Conservation (phyloP, 2,888 invertebrate species). For the Ormyrus labotus region DNA sequence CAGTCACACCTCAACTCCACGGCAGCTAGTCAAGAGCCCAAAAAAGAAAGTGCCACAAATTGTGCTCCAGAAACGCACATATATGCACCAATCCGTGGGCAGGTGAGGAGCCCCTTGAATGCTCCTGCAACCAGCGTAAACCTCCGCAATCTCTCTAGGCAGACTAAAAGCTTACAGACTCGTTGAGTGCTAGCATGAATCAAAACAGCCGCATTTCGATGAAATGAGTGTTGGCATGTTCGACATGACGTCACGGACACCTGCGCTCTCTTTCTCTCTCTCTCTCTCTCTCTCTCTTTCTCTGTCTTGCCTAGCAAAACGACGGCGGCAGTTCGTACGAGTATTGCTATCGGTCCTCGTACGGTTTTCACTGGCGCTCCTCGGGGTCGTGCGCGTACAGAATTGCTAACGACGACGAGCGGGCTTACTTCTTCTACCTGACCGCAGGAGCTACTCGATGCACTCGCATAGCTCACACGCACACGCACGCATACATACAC, state of each 20-base stretch:
- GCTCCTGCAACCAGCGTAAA: too few species aligned
- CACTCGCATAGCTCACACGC: not conserved
- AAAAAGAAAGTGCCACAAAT: too few species aligned
- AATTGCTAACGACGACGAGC: not conserved
- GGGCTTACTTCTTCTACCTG: too few species aligned
- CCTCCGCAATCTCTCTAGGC: too few species aligned
- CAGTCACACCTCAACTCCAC: too few species aligned
- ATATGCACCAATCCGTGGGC: too few species aligned
- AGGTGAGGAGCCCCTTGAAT: too few species aligned
- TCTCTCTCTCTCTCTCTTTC: not conserved
- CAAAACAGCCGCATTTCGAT: slow-evolving; percentile 63
- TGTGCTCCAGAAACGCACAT: too few species aligned
- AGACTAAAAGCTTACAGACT: too few species aligned
- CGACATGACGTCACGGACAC: slow-evolving; percentile 63
- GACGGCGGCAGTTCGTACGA: too few species aligned
- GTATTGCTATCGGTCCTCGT: not conserved
- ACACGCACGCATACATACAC: not conserved
- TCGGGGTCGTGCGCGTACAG: not conserved
- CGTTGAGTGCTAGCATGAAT: slow-evolving; percentile 46
- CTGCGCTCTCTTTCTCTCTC: slow-evolving; percentile 56
- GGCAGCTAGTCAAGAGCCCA: too few species aligned
- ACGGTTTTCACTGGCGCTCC: not conserved
- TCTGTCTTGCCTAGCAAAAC: not conserved
- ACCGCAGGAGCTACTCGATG: too few species aligned
- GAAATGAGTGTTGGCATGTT: slow-evolving; percentile 60